These are phyloP conservation scores for Ormyrus thymus DNA, from an alignment of 2,888 invertebrate species.

Conservation along the genomic window DNA sequence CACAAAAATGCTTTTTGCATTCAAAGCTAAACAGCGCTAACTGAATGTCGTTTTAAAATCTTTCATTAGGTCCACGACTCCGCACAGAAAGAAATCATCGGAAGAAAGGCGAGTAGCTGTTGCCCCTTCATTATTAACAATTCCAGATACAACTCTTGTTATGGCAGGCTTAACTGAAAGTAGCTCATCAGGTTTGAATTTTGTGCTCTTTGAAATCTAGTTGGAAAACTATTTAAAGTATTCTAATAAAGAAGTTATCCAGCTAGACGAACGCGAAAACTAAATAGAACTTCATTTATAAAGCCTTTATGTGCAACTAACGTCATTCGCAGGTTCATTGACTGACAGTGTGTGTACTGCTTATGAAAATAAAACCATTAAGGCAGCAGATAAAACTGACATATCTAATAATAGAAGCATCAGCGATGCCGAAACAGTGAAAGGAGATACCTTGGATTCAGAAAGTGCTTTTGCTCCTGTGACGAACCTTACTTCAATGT, in stretches of 20 bases:
- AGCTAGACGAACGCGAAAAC: not conserved
- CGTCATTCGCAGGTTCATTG: conserved; percentile 74
- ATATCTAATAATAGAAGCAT: conserved; percentile 57
- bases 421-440: conserved; percentile 60
- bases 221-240: conserved; percentile 4
- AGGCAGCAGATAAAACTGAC: conserved; percentile 61
- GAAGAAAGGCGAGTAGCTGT: conserved; percentile 74
- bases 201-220: conserved; percentile 22
- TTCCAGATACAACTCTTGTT: conserved; percentile 72
- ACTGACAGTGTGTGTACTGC: conserved; percentile 80
- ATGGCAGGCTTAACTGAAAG: conserved; percentile 78
- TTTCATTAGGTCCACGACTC: conserved; percentile 68
- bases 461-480: conserved; percentile 61
- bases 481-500: conserved; percentile 72
- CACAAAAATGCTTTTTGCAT: not conserved
- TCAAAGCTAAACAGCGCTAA: conserved; percentile 22
- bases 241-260: conserved; percentile 35
- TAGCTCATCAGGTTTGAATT: conserved; percentile 77
- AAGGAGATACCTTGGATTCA: conserved; percentile 50
- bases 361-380: conserved; percentile 75
- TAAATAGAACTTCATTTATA: conserved; percentile 22
- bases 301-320: conserved; percentile 42
- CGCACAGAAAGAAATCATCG: conserved; percentile 74
- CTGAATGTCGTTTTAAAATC: conserved; percentile 33
- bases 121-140: conserved; percentile 75